Percentiles rank a stretch among this genome's conserved stretches.
These are phyloP conservation scores for Diarsia mendica DNA, from an alignment of 2,888 invertebrate genomes.

Conservation along the genomic window DNA sequence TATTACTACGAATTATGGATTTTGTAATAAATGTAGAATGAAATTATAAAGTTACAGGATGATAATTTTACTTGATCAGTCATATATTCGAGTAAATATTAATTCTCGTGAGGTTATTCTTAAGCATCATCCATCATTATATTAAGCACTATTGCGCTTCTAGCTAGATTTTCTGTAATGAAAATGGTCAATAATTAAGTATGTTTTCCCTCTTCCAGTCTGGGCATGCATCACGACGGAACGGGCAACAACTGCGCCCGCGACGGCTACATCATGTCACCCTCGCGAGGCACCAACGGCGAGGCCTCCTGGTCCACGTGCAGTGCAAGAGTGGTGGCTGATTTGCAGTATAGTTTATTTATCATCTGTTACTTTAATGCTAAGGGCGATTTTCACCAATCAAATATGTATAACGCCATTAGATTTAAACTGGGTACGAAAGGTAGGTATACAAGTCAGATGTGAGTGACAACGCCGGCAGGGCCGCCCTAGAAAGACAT, in stretches of 20 bases:
- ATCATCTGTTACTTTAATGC: conserved; percentile 9
- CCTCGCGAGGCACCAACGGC: conserved; percentile 94
- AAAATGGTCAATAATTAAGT: conserved; percentile 7
- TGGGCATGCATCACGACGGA: conserved; percentile 95
- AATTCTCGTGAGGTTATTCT: neutral
- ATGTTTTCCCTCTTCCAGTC: conserved; percentile 83
- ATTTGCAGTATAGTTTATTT: conserved; percentile 87
- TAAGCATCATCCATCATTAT: neutral
- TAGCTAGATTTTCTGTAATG: neutral
- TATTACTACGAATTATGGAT: conserved; percentile 12
- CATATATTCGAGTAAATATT: neutral
- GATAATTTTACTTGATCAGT: neutral
- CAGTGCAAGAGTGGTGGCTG: conserved; percentile 92
- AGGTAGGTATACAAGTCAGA: neutral
- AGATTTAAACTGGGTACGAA: neutral
- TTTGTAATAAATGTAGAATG: conserved; percentile 23
- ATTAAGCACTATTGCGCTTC: neutral
- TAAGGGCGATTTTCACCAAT: neutral
- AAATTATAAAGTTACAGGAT: neutral
- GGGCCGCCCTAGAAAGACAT: too few relatives aligned
- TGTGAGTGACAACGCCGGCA: too few relatives aligned
- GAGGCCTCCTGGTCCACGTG: conserved; percentile 95
- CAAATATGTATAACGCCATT: neutral
- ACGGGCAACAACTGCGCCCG: conserved; percentile 93
- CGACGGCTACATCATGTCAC: conserved; percentile 95